Conservation (phyloP, 1,140 invertebrate species). For the Campoletis sonorensis region DNA sequence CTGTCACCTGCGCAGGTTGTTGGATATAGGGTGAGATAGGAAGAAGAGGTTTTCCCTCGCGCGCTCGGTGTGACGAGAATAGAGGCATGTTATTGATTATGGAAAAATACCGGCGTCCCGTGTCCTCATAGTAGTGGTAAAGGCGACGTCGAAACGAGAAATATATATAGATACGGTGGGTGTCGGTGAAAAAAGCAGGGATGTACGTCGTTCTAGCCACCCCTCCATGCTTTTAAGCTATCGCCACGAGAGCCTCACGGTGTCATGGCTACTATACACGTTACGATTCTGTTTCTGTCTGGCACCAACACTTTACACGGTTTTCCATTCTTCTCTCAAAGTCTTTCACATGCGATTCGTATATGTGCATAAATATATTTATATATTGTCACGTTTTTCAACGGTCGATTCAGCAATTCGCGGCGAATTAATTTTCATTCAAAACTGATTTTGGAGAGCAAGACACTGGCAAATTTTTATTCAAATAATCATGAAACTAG, state of each 20-base stretch:
- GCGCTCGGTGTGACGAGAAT: conserved; percentile 71
- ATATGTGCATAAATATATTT: neutral
- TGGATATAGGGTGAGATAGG: conserved; percentile 53
- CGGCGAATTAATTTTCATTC: too few relatives aligned
- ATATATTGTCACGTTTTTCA: neutral
- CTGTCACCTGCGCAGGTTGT: conserved; percentile 68
- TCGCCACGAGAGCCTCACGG: conserved; percentile 57
- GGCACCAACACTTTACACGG: conserved; percentile 3
- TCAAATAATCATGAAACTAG: too few relatives aligned
- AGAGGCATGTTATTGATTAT: conserved; percentile 74
- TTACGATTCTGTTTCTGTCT: conserved; percentile 56
- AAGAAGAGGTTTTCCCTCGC: conserved; percentile 57
- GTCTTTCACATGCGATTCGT: neutral
- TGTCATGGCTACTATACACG: conserved; percentile 69
- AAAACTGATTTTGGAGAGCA: too few relatives aligned
- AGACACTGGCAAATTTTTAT: too few relatives aligned
- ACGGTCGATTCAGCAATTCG: too few relatives aligned
- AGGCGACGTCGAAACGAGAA: conserved; percentile 25
- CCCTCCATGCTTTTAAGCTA: conserved; percentile 49
- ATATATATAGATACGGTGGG: conserved; percentile 52
- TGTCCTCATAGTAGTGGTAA: conserved; percentile 47
- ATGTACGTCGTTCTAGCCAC: conserved; percentile 48
- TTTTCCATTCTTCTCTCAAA: neutral
- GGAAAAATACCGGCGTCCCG: conserved; percentile 70
- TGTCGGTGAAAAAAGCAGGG: conserved; percentile 51